These are phyloP conservation scores for Poliocrania exsul DNA, from an alignment of 2,797 vertebrate species.

Conservation along the genomic window DNA sequence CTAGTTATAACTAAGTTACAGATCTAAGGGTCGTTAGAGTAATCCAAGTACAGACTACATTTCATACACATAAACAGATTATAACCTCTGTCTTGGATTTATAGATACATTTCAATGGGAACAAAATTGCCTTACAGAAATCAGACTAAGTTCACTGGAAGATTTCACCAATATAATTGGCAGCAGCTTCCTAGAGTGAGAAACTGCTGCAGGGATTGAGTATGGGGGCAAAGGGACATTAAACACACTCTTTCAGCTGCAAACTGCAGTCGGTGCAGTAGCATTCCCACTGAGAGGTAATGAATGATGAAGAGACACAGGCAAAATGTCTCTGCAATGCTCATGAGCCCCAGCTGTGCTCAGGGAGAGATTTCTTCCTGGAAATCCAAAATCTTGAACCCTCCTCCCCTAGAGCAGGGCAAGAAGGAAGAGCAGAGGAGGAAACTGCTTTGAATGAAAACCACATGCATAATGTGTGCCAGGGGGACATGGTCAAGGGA, in stretches of 20 bases:
- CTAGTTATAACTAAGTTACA: neutral
- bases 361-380: neutral
- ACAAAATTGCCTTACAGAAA: constrained; percentile 26
- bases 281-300: constrained; percentile 33
- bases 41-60: neutral
- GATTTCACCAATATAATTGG: constrained; percentile 19
- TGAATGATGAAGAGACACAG: constrained; percentile 13
- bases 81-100: constrained; percentile 10
- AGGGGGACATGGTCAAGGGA: neutral
- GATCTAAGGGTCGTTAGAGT: neutral
- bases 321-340: neutral
- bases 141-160: neutral
- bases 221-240: constrained; percentile 29
- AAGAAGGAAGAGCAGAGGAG: neutral
- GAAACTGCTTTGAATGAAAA: constrained; percentile 10
- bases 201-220: neutral
- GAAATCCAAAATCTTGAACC: neutral
- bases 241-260: constrained; percentile 19
- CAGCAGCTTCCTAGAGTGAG: constrained; percentile 33
- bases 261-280: neutral
- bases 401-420: neutral
- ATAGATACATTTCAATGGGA: neutral
- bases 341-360: neutral
- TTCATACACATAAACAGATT: neutral
- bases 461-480: neutral